Base-by-base conservation (phyloP, 1,140 invertebrate genomes). In the Platyura marginata region DNA sequence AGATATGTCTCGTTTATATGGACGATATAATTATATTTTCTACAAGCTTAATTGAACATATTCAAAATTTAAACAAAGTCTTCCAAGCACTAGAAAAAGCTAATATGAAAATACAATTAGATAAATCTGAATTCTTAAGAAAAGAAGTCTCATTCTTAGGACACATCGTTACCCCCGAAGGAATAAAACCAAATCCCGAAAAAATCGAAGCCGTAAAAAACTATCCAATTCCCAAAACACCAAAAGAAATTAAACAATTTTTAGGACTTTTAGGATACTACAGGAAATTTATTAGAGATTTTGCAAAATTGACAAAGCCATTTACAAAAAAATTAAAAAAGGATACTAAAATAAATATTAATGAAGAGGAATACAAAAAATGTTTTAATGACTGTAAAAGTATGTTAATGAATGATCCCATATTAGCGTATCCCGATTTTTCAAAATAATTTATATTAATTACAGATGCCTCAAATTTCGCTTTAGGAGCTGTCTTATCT, bases 191-290 rank as follows among this genome's bases (percentile, higher is more conserved):
- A 11, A 21, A 40, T 40, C 39, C 39, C 9, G 21, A 29, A 22
- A 40, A 40, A 20, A 19, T 37, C 3, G 19, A 37, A 18, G 11
- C 15, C 3, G 18, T 40, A 40, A 16, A 40, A 22, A 40, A 40
- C 19, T 25, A 25, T 13, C 3, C 21, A 8, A 5, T n/a, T 22
- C 60, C 65, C n/a, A 61, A 49, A 46, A 60, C 48, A 37, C 3
- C 40, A 5, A 59, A 61, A 40, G 48, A 64, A 21, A 46, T 66
- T 15, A 58, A 57, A 55, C 41, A 46, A 40, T 69, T 68, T 48
- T 39, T 69, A 38, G 67, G 65, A n/a, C 46, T 67, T 10, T 42
- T 42, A 5, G 54, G 57, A 8, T 67, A 65, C 46, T 68, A 67
- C 43, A 21, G 63, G n/a, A 49, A 51, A 47, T 67, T 65, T 43